Conservation (phyloP, 2,888 invertebrate genomes). For the Macrosiphum euphorbiae region DNA sequence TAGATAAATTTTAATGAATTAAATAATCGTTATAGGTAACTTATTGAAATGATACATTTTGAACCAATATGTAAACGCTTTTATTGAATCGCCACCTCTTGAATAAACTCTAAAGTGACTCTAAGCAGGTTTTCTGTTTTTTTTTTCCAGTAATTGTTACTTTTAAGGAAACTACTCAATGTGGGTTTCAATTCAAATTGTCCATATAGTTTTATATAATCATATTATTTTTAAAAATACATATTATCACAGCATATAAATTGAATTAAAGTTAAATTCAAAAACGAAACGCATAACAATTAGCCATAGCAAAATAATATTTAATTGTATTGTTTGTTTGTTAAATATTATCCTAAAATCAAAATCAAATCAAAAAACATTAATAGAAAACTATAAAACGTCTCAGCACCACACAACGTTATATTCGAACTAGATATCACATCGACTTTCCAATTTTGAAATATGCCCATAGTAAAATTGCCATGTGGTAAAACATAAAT, state of each 20-base stretch:
- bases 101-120: background rate
- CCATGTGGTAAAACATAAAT: background rate
- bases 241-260: background rate
- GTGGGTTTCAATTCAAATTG: background rate
- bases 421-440: background rate
- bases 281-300: background rate
- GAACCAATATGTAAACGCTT: background rate
- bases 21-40: background rate
- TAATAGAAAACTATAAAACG: conserved; percentile 20
- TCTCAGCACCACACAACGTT: background rate
- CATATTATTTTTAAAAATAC: background rate
- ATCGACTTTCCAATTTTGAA: conserved; percentile 17
- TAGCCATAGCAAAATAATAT: background rate
- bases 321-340: background rate
- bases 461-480: conserved; percentile 28
- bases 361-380: background rate
- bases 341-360: background rate
- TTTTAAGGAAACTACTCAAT: background rate
- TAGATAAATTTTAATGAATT: background rate
- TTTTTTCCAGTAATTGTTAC: background rate
- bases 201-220: background rate
- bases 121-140: background rate
- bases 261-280: background rate
- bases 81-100: no score
- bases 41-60: background rate